Percentiles rank a stretch among this genome's conserved stretches.
These are phyloP conservation scores for Lycophotia porphyrea DNA, from an alignment of 2,888 invertebrate species.

Conservation along the genomic window DNA sequence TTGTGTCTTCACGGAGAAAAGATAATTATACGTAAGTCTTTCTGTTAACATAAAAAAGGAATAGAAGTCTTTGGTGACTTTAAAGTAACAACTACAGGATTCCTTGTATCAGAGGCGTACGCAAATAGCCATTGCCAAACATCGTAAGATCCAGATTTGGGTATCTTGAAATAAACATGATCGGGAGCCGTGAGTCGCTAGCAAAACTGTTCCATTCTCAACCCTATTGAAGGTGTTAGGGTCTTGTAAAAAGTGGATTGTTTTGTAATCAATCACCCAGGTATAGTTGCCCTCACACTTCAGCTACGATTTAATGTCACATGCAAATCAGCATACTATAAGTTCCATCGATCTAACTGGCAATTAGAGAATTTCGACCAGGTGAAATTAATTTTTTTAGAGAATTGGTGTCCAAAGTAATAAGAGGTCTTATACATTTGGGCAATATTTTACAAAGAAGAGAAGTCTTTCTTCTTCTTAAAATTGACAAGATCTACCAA, in stretches of 20 bases:
- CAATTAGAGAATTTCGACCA: too few relatives aligned
- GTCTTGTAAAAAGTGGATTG: neutral
- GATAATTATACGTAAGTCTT: neutral
- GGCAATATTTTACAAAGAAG: too few relatives aligned
- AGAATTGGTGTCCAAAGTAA: too few relatives aligned
- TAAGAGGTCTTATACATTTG: too few relatives aligned
- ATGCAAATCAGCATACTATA: too few relatives aligned
- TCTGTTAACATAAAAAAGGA: slow-evolving; percentile 4
- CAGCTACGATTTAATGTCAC: too few relatives aligned
- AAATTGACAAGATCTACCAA: neutral
- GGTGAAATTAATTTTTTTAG: too few relatives aligned
- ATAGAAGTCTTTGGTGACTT: slow-evolving; percentile 32
- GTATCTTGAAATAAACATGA: slow-evolving; percentile 23
- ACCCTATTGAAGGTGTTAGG: neutral
- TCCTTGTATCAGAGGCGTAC: slow-evolving; percentile 3
- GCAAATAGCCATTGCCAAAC: slow-evolving; percentile 36
- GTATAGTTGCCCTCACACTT: too few relatives aligned
- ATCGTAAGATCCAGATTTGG: slow-evolving; percentile 8
- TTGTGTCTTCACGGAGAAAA: neutral
- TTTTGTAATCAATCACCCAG: too few relatives aligned
- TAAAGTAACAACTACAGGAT: slow-evolving; percentile 6
- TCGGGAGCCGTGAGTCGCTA: neutral
- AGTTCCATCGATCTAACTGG: too few relatives aligned
- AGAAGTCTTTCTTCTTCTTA: neutral
- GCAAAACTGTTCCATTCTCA: neutral